phyloP scores from a whole-genome alignment of 2,113 vertebrate species.

The Catharus fuscescens region DNA sequence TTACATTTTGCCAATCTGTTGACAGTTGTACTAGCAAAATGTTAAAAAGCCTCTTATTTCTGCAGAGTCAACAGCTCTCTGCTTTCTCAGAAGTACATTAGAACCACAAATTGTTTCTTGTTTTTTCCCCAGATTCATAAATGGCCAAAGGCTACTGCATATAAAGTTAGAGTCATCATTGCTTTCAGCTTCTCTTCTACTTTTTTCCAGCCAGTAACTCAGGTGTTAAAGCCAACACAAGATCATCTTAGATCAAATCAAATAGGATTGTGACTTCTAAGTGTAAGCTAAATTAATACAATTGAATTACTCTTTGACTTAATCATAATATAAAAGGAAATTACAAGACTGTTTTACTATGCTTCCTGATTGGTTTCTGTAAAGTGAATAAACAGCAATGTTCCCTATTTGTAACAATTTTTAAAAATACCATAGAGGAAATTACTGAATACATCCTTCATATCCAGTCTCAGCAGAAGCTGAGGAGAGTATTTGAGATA shows the following conservation, averaged over 20 bases:
- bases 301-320: neutral
- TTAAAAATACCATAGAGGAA: neutral
- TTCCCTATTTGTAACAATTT: neutral
- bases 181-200: neutral
- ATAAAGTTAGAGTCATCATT: neutral
- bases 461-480: neutral
- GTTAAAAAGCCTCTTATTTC: neutral
- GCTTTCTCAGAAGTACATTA: neutral
- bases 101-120: neutral
- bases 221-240: rapidly evolving
- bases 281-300: neutral
- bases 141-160: neutral
- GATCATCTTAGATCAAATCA: neutral
- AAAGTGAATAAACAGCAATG: neutral
- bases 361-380: neutral
- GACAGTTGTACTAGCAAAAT: neutral
- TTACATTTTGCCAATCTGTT: neutral
- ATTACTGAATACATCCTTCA: neutral
- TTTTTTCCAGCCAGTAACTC: neutral
- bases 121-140: neutral
- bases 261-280: neutral
- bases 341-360: neutral
- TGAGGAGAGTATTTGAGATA: neutral
- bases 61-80: conserved; percentile 7
- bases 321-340: neutral